Base-by-base conservation (phyloP, 1,140 invertebrate genomes). In the Onthophagus taurus region DNA sequence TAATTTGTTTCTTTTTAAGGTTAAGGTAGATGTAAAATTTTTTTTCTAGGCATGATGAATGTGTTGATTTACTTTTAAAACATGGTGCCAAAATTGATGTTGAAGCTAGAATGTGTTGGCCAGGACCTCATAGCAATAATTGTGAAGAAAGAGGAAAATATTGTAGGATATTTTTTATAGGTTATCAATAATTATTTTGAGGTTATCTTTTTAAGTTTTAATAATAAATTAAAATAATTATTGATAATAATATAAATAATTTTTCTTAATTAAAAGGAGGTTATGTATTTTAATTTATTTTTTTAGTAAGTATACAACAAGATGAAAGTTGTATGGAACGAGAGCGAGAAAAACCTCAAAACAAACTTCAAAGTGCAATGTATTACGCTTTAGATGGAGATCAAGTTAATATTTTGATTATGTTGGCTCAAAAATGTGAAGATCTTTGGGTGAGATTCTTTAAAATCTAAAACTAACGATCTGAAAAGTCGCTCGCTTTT, bases 321-420 rank as follows among this genome's bases (percentile, higher is more conserved):
- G 63, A 63, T 44, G 61, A 62, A 45, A 55, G 45, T 21, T 62
- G 57, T 34, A 54, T 63, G 7, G 60, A 61, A 37, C 48, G 60
- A 21, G 62, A 64, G 26, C 48, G 60, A 14, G 63, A 64, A 44
- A 50, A 60, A 59, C 58, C 70, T 13, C 68, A 59, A 65, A 79
- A 64, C 33, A 80, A 81, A 64, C 59, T 82, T 19, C 79, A 83
- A 53, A 81, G 78, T 60, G 78, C 80, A 4, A 72, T 83, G 30
- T 81, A 75, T 60, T 83, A 83, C 64, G 80, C 80, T 17, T 77
- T 83, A 26, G 79, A 82, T 63, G 79, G 79, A 14, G 80, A 82
- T 65, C 78, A 81, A 63, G 76, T 78, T 18, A 67, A 70, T 57
- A 70, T 74, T 36, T 52, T 83, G 14, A 79, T 76, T 52, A 67